These are phyloP conservation scores for Sardina pilchardus DNA, from an alignment of 2,113 vertebrate genomes.

Conservation along the genomic window DNA sequence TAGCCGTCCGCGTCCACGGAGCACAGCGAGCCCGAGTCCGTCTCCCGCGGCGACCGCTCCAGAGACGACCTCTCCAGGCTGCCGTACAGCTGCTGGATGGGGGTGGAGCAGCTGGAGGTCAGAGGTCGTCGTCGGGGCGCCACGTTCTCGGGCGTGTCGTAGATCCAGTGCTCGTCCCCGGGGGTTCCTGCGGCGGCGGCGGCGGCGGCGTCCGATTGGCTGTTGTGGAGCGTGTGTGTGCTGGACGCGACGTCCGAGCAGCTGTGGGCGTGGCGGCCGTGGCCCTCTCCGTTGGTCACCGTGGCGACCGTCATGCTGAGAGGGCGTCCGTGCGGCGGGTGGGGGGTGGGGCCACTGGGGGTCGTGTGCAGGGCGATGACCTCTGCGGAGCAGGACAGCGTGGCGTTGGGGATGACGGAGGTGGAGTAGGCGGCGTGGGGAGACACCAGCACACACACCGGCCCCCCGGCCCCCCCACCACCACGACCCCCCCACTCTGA, in stretches of 20 bases:
- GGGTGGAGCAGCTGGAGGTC: conserved; percentile 80
- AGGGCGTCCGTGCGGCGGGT: conserved; percentile 32
- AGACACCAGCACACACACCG: conserved; percentile 82
- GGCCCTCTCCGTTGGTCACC: conserved; percentile 45
- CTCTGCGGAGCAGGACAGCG: conserved; percentile 81
- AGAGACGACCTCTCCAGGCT: conserved; percentile 80
- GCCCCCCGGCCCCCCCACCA: conserved; percentile 61
- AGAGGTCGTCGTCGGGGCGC: conserved; percentile 71
- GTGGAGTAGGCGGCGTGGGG: conserved; percentile 87
- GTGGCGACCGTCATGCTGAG: conserved; percentile 37
- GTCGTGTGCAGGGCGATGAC: conserved; percentile 79
- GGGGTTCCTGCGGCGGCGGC: conserved; percentile 56
- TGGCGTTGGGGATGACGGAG: conserved; percentile 88
- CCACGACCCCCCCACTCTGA: conserved; percentile 65
- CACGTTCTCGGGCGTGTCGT: conserved; percentile 70
- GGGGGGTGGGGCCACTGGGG: conserved; percentile 52
- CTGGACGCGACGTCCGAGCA: conserved; percentile 21
- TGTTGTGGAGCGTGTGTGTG: conserved; percentile 30
- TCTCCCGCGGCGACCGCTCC: conserved; percentile 73
- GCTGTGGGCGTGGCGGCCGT: conserved; percentile 52
- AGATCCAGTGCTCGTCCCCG: conserved; percentile 79
- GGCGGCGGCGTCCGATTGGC: conserved; percentile 69
- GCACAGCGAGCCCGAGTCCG: conserved; percentile 81
- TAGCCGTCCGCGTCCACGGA: conserved; percentile 85
- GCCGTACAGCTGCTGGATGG: conserved; percentile 81